A percentile compares a stretch with the other conserved stretches of the same genome.
Evolutionary conservation across 2,888 invertebrate genomes (phyloP).

Genomic region (Carabus problematicus): DNA sequence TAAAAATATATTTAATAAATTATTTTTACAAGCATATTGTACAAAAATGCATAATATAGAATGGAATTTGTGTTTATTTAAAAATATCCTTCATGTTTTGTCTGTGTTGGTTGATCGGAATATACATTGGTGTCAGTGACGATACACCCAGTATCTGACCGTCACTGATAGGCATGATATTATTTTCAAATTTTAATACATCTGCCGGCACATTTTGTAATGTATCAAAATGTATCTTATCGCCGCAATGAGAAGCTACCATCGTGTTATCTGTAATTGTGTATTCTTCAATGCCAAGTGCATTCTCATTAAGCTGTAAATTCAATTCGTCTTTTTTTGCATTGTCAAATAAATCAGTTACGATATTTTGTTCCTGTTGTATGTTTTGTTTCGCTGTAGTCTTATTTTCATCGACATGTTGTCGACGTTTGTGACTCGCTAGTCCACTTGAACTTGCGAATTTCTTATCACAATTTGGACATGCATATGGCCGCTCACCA

Average conservation of each 20-base stretch:
- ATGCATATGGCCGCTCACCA: slow-evolving; percentile 59
- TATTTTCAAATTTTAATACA: slow-evolving; percentile 25
- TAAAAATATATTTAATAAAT: not conserved
- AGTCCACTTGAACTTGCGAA: slow-evolving; percentile 55
- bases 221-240: slow-evolving; percentile 32
- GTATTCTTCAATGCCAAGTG: slow-evolving; percentile 9
- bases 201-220: slow-evolving; percentile 26
- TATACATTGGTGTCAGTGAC: slow-evolving; percentile 23
- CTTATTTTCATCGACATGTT: slow-evolving; percentile 13
- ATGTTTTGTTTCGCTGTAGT: not conserved
- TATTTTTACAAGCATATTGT: not conserved
- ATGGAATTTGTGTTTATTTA: slow-evolving; percentile 12
- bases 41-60: not conserved
- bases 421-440: slow-evolving; percentile 30
- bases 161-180: slow-evolving; percentile 30
- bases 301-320: slow-evolving; percentile 1
- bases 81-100: slow-evolving; percentile 38
- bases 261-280: not conserved
- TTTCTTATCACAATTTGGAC: slow-evolving; percentile 58
- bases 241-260: not conserved
- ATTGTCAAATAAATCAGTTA: slow-evolving; percentile 11
- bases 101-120: slow-evolving; percentile 12
- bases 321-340: slow-evolving; percentile 2
- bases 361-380: slow-evolving; percentile 1
- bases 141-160: slow-evolving; percentile 23